phyloP scores from a whole-genome alignment of 2,113 vertebrate species.

The Callaeas wilsoni region DNA sequence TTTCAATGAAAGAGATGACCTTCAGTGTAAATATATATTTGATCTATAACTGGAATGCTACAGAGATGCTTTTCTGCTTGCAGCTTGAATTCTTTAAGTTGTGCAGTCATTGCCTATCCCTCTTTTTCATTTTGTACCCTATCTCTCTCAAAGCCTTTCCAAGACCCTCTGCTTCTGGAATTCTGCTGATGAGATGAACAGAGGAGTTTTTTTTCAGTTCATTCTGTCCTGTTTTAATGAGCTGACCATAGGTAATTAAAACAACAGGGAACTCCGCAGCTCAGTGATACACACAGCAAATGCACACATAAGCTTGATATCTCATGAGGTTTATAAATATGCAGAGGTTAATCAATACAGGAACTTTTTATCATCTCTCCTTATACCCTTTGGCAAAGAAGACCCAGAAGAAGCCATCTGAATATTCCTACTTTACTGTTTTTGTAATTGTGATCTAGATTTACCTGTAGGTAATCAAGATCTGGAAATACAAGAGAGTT shows the following conservation, averaged over 20 bases:
- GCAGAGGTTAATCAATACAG: neutral
- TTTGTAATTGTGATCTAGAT: neutral
- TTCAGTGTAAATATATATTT: neutral
- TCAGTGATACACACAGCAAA: neutral
- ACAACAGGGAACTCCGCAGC: neutral
- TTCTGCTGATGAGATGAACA: neutral
- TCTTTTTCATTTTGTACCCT: neutral
- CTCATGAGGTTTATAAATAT: neutral
- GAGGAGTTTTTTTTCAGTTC: neutral
- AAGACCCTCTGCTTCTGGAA: neutral
- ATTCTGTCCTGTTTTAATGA: neutral
- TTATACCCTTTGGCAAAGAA: neutral
- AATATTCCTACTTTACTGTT: neutral
- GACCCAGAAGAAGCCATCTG: neutral
- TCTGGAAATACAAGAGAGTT: neutral
- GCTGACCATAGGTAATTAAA: neutral
- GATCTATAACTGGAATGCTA: neutral
- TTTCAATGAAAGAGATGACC: neutral
- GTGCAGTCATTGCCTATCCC: neutral
- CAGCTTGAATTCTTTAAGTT: neutral
- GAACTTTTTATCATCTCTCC: neutral
- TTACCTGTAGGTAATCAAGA: neutral
- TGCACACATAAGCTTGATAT: neutral
- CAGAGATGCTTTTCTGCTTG: neutral
- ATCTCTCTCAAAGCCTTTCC: neutral